phyloP scores from a whole-genome alignment of 2,113 vertebrate genomes.

The Zosterops japonicus region DNA sequence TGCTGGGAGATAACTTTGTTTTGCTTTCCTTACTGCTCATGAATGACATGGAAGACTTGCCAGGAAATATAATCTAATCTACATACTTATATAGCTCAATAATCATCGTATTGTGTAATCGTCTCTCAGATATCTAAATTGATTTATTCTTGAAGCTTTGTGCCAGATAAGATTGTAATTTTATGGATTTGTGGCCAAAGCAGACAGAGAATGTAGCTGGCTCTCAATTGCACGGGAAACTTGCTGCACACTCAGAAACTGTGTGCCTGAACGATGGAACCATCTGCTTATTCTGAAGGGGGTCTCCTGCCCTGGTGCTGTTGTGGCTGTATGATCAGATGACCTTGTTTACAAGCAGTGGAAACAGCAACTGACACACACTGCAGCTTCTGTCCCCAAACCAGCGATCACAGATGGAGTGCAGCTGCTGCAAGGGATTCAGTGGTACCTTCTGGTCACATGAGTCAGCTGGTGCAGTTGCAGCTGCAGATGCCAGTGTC shows the following conservation, averaged over 20 bases:
- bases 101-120: background rate
- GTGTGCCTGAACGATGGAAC: background rate
- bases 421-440: constrained; percentile 36
- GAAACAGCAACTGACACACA: background rate
- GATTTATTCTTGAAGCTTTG: constrained; percentile 22
- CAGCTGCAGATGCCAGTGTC: constrained; percentile 31
- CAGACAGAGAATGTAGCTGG: background rate
- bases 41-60: background rate
- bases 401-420: constrained; percentile 19
- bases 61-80: constrained; percentile 10
- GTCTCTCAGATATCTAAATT: background rate
- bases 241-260: background rate
- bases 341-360: constrained; percentile 13
- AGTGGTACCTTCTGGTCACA: constrained; percentile 19
- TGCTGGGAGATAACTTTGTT: background rate
- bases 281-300: constrained; percentile 19
- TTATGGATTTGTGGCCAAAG: constrained; percentile 6
- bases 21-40: background rate
- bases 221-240: background rate
- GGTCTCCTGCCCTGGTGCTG: background rate
- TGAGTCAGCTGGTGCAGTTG: constrained; percentile 22
- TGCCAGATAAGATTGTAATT: background rate
- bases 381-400: constrained; percentile 32
- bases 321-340: background rate
- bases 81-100: background rate